A percentile compares a stretch with the other conserved stretches of the same genome.
Evolutionary conservation across 2,888 invertebrate species (phyloP).

Genomic region (Venusia cambrica): DNA sequence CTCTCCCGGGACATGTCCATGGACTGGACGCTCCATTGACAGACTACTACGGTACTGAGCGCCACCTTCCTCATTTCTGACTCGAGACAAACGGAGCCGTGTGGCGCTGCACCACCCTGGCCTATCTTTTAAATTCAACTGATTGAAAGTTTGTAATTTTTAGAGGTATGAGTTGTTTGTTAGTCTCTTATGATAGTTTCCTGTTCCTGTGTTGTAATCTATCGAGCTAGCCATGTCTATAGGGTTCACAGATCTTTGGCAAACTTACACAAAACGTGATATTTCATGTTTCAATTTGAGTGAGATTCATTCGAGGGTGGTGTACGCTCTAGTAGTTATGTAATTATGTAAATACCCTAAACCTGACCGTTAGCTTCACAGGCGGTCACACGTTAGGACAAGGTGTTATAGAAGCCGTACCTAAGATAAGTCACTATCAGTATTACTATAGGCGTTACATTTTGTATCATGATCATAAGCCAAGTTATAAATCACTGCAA

Average conservation of each 20-base stretch:
- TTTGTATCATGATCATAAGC: conserved; percentile 22
- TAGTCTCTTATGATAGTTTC: too few species aligned
- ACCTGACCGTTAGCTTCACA: conserved; percentile 55
- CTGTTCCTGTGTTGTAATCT: too few species aligned
- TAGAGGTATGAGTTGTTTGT: too few species aligned
- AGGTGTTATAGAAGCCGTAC: conserved; percentile 73
- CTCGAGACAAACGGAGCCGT: too few species aligned
- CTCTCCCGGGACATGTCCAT: conserved; percentile 67
- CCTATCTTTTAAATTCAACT: too few species aligned
- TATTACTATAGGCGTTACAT: conserved; percentile 37
- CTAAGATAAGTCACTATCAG: conserved; percentile 54
- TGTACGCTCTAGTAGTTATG: conserved; percentile 60
- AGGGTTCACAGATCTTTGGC: too few species aligned
- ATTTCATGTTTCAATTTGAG: conserved; percentile 13
- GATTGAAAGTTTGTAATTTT: too few species aligned
- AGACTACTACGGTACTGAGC: conserved; percentile 73
- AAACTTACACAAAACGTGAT: not conserved
- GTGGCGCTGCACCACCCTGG: too few species aligned
- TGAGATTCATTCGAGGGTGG: conserved; percentile 35
- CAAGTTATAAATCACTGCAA: not conserved
- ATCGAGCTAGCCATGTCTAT: too few species aligned
- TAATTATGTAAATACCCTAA: conserved; percentile 71
- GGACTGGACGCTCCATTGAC: conserved; percentile 80
- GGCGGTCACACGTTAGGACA: conserved; percentile 71
- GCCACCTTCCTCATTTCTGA: conserved; percentile 35